Evolutionary conservation across 1,140 invertebrate genomes (phyloP).

Genomic region (Drosophila sucinea): DNA sequence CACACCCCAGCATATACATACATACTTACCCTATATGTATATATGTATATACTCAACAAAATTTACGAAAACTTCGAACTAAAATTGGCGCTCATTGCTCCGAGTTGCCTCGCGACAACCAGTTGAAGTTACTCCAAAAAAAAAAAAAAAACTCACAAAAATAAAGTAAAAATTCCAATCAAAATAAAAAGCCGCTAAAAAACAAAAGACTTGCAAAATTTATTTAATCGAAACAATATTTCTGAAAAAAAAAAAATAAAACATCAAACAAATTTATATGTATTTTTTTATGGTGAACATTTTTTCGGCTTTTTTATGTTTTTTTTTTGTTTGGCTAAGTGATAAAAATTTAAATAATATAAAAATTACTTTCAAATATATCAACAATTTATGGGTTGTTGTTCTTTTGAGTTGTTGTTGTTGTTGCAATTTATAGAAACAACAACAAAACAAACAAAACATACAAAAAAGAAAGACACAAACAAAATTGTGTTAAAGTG

Average conservation of each 20-base stretch:
- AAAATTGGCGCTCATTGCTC: conserved; percentile 52
- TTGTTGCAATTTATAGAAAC: not conserved
- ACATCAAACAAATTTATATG: not conserved
- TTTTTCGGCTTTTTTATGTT: not conserved
- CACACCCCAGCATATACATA: conserved; percentile 18
- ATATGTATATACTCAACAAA: not conserved
- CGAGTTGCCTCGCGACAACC: conserved; percentile 69
- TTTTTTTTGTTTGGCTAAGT: not conserved
- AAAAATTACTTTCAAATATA: not conserved
- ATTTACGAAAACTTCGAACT: conserved; percentile 10
- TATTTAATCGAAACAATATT: not conserved
- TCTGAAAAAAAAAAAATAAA: not conserved
- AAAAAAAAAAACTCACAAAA: conserved; percentile 14
- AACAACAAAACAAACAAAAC: conserved; percentile 29
- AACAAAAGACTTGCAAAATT: not conserved
- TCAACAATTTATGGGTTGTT: conserved; percentile 14
- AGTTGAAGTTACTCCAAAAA: conserved; percentile 61
- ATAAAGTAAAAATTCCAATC: conserved; percentile 1
- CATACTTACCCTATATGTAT: not conserved
- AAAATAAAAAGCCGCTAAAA: conserved; percentile 13
- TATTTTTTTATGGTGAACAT: conserved; percentile 11
- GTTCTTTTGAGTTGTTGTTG: conserved; percentile 11
- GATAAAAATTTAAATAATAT: not conserved
- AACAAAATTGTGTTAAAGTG: not conserved
- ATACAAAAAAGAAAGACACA: conserved; percentile 5